phyloP scores from a whole-genome alignment of 2,888 invertebrate genomes.

The Lutraria lutraria region DNA sequence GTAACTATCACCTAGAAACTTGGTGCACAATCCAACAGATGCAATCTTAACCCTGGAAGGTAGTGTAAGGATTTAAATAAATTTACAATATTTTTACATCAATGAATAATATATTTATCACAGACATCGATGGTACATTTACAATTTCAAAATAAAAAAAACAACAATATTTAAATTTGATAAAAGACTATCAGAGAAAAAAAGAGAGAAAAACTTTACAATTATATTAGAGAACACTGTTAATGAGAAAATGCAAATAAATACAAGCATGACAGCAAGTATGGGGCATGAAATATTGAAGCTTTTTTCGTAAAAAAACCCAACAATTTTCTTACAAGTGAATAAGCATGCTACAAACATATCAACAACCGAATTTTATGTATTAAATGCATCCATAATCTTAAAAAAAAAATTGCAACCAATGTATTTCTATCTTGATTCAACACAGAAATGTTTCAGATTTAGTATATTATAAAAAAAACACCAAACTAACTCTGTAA shows the following conservation, averaged over 20 bases:
- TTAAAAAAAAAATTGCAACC: too few species aligned
- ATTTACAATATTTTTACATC: slow-evolving; percentile 37
- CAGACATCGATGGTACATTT: slow-evolving; percentile 38
- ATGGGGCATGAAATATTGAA: neutral
- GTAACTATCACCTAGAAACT: neutral
- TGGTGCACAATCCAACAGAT: neutral
- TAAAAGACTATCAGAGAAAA: slow-evolving; percentile 8
- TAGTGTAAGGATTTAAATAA: slow-evolving; percentile 35
- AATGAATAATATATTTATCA: slow-evolving; percentile 34
- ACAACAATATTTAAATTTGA: slow-evolving; percentile 32
- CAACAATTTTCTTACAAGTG: too few species aligned
- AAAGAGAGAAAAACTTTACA: slow-evolving; percentile 5
- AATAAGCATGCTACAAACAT: too few species aligned
- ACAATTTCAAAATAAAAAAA: slow-evolving; percentile 27
- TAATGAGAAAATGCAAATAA: slow-evolving; percentile 23
- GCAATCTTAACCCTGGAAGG: slow-evolving; percentile 19
- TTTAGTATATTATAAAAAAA: too few species aligned
- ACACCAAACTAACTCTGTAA: too few species aligned
- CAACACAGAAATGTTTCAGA: too few species aligned
- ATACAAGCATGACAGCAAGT: neutral
- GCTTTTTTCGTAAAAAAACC: neutral
- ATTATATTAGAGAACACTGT: neutral
- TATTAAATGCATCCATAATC: too few species aligned
- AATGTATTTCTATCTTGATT: too few species aligned
- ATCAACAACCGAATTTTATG: too few species aligned